phyloP scores from a whole-genome alignment of 2,113 vertebrate species.

The Scalopus aquaticus region DNA sequence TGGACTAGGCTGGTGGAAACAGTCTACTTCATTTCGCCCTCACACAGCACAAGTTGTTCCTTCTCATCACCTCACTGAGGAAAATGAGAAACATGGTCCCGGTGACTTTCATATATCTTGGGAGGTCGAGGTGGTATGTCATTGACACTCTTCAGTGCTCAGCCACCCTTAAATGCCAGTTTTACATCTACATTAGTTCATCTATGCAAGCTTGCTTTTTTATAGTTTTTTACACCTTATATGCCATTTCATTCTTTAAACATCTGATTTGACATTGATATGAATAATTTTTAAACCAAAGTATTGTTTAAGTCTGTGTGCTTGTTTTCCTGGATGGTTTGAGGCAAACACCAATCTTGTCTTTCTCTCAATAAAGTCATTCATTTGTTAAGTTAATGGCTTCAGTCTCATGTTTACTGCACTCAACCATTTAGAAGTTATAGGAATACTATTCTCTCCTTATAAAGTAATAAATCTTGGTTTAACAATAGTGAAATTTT shows the following conservation, averaged over 20 bases:
- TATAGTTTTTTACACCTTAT: constrained; percentile 8
- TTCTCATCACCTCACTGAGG: not conserved
- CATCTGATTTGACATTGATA: constrained; percentile 80
- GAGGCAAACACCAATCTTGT: constrained; percentile 79
- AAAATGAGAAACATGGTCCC: constrained; percentile 45
- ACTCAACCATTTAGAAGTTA: constrained; percentile 29
- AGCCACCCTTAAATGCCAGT: constrained; percentile 65
- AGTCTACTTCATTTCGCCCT: not conserved
- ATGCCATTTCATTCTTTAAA: constrained; percentile 73
- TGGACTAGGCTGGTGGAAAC: not conserved
- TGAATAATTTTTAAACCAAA: constrained; percentile 87
- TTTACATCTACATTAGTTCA: constrained; percentile 72
- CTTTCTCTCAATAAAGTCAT: constrained; percentile 84
- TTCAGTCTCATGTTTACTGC: constrained; percentile 53
- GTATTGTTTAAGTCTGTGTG: constrained; percentile 78
- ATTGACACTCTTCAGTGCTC: not conserved
- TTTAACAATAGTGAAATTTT: not conserved
- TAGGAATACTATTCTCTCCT: not conserved
- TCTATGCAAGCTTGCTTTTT: constrained; percentile 86
- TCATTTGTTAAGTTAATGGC: constrained; percentile 77
- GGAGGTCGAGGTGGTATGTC: not conserved
- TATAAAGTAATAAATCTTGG: not conserved
- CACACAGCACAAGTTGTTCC: not conserved
- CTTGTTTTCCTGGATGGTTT: constrained; percentile 78
- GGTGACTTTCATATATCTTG: not conserved